Evolutionary conservation across 2,113 vertebrate species (phyloP).

Genomic region (Cephalopterus ornatus): DNA sequence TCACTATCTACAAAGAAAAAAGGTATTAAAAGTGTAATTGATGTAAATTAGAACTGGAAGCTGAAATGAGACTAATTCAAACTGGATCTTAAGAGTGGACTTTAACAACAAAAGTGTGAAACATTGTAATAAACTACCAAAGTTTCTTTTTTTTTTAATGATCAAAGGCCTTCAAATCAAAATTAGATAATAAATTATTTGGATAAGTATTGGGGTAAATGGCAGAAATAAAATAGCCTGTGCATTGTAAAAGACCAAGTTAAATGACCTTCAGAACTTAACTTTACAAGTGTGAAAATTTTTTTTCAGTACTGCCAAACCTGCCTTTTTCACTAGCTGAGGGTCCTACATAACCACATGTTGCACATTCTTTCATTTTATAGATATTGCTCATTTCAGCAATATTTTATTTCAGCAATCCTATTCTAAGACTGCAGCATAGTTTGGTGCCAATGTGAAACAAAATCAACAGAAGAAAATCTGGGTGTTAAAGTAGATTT

Average conservation of each 20-base stretch:
- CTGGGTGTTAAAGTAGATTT: neutral
- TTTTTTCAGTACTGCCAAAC: neutral
- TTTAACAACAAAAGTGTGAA: neutral
- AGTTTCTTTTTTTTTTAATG: neutral
- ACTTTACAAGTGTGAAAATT: neutral
- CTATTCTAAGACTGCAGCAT: neutral
- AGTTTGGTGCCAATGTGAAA: neutral
- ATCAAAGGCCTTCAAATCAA: neutral
- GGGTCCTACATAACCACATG: neutral
- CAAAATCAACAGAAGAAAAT: neutral
- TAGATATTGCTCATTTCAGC: neutral
- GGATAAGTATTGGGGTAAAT: neutral
- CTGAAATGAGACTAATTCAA: neutral
- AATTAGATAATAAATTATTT: neutral
- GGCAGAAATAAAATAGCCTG: neutral
- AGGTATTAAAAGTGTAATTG: neutral
- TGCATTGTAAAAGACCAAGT: neutral
- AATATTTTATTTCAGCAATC: neutral
- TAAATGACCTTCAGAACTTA: neutral
- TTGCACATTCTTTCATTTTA: neutral
- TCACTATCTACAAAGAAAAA: neutral
- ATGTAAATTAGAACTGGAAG: neutral
- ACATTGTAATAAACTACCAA: neutral
- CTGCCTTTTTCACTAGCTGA: neutral
- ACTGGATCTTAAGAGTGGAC: neutral